Evolutionary conservation across 2,888 invertebrate genomes (phyloP).

Genomic region (Mimas tiliae): DNA sequence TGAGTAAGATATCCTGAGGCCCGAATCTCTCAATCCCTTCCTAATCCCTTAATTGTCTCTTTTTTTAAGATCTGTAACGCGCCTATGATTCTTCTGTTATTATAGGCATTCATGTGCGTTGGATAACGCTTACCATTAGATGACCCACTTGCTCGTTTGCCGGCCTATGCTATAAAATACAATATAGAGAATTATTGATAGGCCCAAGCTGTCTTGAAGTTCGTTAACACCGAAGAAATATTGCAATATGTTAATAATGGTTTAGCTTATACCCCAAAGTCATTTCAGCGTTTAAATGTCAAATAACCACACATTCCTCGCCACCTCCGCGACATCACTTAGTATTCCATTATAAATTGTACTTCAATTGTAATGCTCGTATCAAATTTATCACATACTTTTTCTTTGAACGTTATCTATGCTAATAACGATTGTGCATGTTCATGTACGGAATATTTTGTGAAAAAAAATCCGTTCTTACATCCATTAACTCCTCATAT

Average conservation of each 20-base stretch:
- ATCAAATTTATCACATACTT: constrained; percentile 41
- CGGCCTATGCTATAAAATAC: too few species aligned
- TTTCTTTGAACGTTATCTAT: constrained; percentile 67
- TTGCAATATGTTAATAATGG: background rate
- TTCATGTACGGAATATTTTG: constrained; percentile 64
- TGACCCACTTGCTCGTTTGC: too few species aligned
- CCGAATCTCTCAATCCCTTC: too few species aligned
- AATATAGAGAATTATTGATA: too few species aligned
- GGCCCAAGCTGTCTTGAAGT: background rate
- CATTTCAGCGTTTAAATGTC: constrained; percentile 12
- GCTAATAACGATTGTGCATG: constrained; percentile 67
- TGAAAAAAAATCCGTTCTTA: constrained; percentile 67
- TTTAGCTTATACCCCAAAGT: background rate
- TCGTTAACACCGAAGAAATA: background rate
- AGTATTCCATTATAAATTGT: constrained; percentile 37
- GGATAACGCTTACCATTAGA: too few species aligned
- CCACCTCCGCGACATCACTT: background rate
- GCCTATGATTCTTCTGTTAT: too few species aligned
- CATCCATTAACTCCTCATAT: constrained; percentile 78
- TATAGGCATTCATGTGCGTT: too few species aligned
- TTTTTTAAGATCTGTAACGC: too few species aligned
- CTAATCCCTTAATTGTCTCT: too few species aligned
- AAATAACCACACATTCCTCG: constrained; percentile 4
- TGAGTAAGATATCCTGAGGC: too few species aligned
- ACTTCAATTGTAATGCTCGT: constrained; percentile 43